Percentiles rank a stretch among this genome's conserved stretches.
These are phyloP conservation scores for Ophthalmolycus amberensis DNA, from an alignment of 2,113 vertebrate species.

Conservation along the genomic window DNA sequence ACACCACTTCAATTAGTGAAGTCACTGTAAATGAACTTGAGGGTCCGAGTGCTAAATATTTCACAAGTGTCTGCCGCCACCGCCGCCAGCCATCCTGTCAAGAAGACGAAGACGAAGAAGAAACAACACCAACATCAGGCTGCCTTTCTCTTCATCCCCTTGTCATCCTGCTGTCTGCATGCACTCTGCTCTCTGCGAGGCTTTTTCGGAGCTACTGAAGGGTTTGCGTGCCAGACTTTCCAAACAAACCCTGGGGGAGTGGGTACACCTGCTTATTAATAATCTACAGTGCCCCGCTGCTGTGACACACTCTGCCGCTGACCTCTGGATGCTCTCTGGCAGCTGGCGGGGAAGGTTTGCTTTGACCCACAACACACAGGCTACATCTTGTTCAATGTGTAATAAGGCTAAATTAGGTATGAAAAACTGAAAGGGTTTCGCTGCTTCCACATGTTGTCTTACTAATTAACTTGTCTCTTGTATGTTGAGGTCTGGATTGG, in stretches of 20 bases:
- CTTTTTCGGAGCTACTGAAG: constrained; percentile 47
- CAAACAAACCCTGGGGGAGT: constrained; percentile 37
- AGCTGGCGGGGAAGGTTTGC: not conserved
- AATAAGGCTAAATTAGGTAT: not conserved
- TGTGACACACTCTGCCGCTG: constrained; percentile 38
- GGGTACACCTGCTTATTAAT: constrained; percentile 69
- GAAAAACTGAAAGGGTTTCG: not conserved
- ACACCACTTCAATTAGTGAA: constrained; percentile 46
- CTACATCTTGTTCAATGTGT: not conserved
- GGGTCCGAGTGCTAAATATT: constrained; percentile 67
- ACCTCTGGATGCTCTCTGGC: constrained; percentile 36
- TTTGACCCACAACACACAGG: constrained; percentile 10
- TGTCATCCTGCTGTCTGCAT: constrained; percentile 36
- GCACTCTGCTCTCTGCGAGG: constrained; percentile 40
- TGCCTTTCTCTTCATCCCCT: constrained; percentile 33
- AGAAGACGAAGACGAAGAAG: not conserved
- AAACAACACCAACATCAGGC: constrained; percentile 15
- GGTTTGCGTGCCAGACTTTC: constrained; percentile 60
- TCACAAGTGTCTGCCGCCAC: constrained; percentile 49
- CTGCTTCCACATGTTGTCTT: not conserved
- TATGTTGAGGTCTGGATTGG: not conserved
- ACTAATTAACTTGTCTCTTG: not conserved
- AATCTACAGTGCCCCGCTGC: constrained; percentile 55
- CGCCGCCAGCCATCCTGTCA: not conserved
- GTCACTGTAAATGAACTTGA: constrained; percentile 56